Conservation (phyloP, 1,140 invertebrate genomes). For the Bombus ignitus region DNA sequence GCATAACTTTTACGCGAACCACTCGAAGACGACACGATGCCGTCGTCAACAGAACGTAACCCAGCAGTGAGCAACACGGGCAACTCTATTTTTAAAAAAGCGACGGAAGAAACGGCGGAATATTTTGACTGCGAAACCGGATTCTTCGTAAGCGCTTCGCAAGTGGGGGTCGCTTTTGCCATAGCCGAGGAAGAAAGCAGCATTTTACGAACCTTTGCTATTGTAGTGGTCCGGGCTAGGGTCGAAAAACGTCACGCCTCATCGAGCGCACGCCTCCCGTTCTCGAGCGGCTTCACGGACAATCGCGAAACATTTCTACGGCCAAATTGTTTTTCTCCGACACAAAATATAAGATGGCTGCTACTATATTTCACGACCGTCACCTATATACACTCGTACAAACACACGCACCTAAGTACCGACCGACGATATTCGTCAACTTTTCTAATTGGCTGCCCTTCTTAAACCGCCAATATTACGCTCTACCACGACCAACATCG, state of each 20-base stretch:
- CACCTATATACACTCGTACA: constrained; percentile 67
- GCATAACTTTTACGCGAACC: constrained; percentile 80
- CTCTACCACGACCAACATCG: constrained; percentile 10
- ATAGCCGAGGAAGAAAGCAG: constrained; percentile 33
- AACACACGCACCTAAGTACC: constrained; percentile 58
- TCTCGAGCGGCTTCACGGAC: constrained; percentile 77
- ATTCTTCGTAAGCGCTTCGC: constrained; percentile 50
- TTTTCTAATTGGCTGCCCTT: constrained; percentile 53
- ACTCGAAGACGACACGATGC: constrained; percentile 55
- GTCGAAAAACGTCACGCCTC: constrained; percentile 79
- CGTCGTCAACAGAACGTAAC: constrained; percentile 39
- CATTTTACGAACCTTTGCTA: constrained; percentile 81
- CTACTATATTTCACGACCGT: constrained; percentile 78
- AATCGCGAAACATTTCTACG: constrained; percentile 79
- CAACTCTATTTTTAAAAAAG: constrained; percentile 65
- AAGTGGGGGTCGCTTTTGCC: constrained; percentile 50
- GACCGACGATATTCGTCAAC: constrained; percentile 39
- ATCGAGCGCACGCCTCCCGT: constrained; percentile 78
- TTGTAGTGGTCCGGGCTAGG: constrained; percentile 80
- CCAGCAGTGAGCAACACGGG: constrained; percentile 42
- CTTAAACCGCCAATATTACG: constrained; percentile 40
- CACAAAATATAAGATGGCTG: constrained; percentile 84
- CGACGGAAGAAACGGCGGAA: constrained; percentile 48
- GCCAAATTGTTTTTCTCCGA: constrained; percentile 82
- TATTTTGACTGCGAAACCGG: constrained; percentile 58